Conservation (phyloP, 2,797 vertebrate species). For the Bradypodion ventrale region DNA sequence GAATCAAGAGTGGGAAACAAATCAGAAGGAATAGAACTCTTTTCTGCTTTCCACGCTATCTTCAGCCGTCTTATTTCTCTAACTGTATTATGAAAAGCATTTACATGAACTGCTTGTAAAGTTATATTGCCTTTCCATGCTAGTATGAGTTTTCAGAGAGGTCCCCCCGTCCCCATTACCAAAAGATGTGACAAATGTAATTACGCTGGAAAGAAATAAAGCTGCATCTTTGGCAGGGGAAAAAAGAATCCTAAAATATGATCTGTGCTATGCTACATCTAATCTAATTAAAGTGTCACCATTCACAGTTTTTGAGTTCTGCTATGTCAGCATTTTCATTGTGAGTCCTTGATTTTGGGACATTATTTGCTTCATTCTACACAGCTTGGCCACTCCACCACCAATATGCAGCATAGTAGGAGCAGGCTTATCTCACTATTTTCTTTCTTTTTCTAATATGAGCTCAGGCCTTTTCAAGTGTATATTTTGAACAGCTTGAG, state of each 20-base stretch:
- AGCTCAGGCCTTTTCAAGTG: neutral
- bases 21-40: neutral
- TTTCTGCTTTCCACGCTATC: neutral
- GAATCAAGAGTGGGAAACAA: neutral
- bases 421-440: constrained; percentile 27
- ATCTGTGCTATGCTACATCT: constrained; percentile 34
- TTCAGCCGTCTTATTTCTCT: constrained; percentile 18
- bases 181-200: constrained; percentile 56
- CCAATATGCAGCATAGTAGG: neutral
- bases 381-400: neutral
- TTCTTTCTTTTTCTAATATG: neutral
- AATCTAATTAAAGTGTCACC: constrained; percentile 53
- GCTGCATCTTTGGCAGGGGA: constrained; percentile 19
- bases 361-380: neutral
- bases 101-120: constrained; percentile 44
- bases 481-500: no score
- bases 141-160: neutral
- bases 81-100: constrained; percentile 23
- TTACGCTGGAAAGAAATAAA: constrained; percentile 55
- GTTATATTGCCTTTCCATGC: constrained; percentile 43
- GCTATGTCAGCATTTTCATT: neutral
- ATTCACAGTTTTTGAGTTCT: constrained; percentile 17
- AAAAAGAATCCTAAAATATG: constrained; percentile 38
- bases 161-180: neutral
- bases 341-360: neutral